Conservation (phyloP, 2,888 invertebrate species). For the Athripsodes cinereus region DNA sequence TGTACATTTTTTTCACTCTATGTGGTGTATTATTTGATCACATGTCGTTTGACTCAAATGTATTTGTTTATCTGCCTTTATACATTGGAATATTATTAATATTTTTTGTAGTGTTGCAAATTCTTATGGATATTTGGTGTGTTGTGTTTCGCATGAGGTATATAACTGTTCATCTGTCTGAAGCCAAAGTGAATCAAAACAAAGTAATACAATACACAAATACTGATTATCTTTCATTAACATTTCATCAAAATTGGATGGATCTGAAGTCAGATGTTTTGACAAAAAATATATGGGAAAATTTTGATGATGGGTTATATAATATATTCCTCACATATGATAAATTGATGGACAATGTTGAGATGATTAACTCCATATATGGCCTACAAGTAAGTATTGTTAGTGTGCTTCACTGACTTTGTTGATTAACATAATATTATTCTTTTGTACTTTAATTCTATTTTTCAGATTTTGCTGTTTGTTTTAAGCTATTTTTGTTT, state of each 20-base stretch:
- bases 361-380: constrained; percentile 10
- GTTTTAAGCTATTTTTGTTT: not conserved
- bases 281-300: not conserved
- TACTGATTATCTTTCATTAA: not conserved
- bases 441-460: not conserved
- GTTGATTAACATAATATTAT: not conserved
- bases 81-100: not conserved
- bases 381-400: constrained; percentile 12
- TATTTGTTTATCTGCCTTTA: not conserved
- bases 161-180: not conserved
- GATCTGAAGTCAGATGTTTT: not conserved
- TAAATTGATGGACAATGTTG: constrained; percentile 14
- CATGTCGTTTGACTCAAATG: not conserved
- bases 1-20: not conserved
- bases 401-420: not conserved
- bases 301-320: not conserved
- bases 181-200: not conserved
- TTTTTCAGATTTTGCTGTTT: not conserved
- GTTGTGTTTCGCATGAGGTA: not conserved
- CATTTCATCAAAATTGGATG: not conserved
- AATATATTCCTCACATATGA: constrained; percentile 5
- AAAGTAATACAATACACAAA: not conserved
- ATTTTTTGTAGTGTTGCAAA: not conserved
- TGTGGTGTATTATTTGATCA: not conserved
- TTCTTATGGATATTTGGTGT: not conserved